A percentile compares a stretch with the other conserved stretches of the same genome.
Conservation (phyloP, 2,888 invertebrate genomes). For the Oligia fasciuncula region DNA sequence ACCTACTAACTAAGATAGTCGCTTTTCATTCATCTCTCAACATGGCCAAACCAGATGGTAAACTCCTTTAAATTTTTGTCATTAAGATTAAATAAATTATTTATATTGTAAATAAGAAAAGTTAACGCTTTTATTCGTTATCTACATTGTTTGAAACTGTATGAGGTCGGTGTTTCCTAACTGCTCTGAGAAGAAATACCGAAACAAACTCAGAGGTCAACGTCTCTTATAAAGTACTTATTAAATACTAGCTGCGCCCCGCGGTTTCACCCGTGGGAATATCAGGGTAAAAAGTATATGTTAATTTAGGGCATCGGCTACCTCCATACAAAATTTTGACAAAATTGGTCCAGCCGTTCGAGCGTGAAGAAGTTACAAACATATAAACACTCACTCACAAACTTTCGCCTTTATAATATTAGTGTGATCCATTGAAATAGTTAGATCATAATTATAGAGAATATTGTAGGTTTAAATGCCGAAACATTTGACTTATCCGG, state of each 20-base stretch:
- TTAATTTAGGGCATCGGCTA: no score
- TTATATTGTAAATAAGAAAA: not conserved
- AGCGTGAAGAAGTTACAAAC: no score
- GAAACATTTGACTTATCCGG: not conserved
- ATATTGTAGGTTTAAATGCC: not conserved
- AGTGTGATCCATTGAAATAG: not conserved
- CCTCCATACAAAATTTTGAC: no score
- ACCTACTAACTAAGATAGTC: not conserved
- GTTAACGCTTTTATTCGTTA: no score
- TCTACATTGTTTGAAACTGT: not conserved
- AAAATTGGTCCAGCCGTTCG: no score
- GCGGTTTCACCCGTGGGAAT: no score
- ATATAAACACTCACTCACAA: no score
- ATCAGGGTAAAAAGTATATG: no score
- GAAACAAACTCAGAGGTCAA: not conserved
- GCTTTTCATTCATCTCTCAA: not conserved
- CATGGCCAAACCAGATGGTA: not conserved
- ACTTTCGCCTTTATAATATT: no score
- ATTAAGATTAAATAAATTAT: not conserved
- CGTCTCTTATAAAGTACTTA: no score
- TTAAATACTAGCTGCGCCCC: no score
- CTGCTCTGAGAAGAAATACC: not conserved
- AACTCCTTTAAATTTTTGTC: not conserved
- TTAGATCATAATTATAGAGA: not conserved
- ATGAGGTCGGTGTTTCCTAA: not conserved